Percentiles rank a stretch among this genome's conserved stretches.
Conservation (phyloP, 2,888 invertebrate genomes). For the Coelopa pilipes region DNA sequence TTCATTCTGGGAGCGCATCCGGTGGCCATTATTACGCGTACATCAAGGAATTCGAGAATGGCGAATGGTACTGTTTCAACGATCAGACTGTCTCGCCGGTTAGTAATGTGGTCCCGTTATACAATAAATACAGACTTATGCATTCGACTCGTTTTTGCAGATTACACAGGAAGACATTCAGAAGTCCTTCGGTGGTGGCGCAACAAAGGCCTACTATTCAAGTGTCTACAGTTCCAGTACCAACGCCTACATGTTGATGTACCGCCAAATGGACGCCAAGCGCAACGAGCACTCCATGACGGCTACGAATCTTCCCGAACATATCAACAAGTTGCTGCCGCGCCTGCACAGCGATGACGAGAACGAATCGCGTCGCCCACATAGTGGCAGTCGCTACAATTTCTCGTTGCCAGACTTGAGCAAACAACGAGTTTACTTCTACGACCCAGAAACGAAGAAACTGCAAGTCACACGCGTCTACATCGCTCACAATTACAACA, state of each 20-base stretch:
- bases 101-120: constrained; percentile 49
- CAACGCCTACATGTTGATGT: constrained; percentile 93
- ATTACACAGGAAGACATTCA: constrained; percentile 84
- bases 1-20: constrained; percentile 89
- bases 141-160: constrained; percentile 68
- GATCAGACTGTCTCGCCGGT: constrained; percentile 84
- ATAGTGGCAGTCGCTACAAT: constrained; percentile 64
- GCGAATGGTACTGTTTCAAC: constrained; percentile 89
- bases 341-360: constrained; percentile 75
- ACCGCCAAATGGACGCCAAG: constrained; percentile 77
- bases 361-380: constrained; percentile 60
- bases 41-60: constrained; percentile 81
- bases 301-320: constrained; percentile 78
- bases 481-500: constrained; percentile 71
- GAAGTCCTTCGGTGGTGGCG: constrained; percentile 86
- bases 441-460: constrained; percentile 71
- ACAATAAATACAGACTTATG: no score
- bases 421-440: constrained; percentile 74
- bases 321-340: constrained; percentile 75
- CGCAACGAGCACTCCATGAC: constrained; percentile 74
- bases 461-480: constrained; percentile 71
- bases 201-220: constrained; percentile 76
- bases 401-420: constrained; percentile 67
- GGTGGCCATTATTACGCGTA: constrained; percentile 94
- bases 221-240: constrained; percentile 83